phyloP scores from a whole-genome alignment of 2,113 vertebrate genomes.

The Nansenia antarctica region DNA sequence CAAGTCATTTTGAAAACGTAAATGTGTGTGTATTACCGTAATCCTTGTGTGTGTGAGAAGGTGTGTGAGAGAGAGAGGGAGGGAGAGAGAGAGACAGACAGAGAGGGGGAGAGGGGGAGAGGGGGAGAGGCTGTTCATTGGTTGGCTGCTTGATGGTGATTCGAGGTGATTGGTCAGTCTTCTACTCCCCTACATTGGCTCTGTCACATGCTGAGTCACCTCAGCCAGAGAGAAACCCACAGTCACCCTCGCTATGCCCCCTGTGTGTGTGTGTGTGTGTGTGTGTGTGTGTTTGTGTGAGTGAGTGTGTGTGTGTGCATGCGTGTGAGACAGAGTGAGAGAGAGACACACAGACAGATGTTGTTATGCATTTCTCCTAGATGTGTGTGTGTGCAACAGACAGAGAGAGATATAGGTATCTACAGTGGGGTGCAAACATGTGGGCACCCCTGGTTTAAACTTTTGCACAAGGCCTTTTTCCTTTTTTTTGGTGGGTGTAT shows the following conservation, averaged over 20 bases:
- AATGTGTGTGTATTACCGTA: no score
- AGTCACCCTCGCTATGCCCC: not conserved
- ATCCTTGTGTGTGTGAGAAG: not conserved
- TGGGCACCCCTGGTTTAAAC: no score
- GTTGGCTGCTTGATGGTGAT: constrained; percentile 34
- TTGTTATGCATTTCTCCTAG: constrained; percentile 6
- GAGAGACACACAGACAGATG: not conserved
- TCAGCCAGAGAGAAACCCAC: not conserved
- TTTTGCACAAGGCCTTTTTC: no score
- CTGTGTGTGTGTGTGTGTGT: not conserved
- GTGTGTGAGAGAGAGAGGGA: not conserved
- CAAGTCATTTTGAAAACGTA: no score
- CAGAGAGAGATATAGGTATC: no score
- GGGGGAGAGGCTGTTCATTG: not conserved
- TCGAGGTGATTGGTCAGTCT: constrained; percentile 33
- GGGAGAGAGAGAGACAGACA: constrained; percentile 7
- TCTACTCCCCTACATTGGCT: constrained; percentile 12
- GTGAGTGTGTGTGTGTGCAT: not conserved
- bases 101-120: not conserved
- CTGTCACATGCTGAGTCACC: constrained; percentile 46
- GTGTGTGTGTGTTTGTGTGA: not conserved
- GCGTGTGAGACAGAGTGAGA: constrained; percentile 4
- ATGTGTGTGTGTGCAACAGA: not conserved
- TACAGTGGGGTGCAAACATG: no score
- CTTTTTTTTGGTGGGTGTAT: no score